Conservation (phyloP, 1,140 invertebrate species). For the Achroia grisella region DNA sequence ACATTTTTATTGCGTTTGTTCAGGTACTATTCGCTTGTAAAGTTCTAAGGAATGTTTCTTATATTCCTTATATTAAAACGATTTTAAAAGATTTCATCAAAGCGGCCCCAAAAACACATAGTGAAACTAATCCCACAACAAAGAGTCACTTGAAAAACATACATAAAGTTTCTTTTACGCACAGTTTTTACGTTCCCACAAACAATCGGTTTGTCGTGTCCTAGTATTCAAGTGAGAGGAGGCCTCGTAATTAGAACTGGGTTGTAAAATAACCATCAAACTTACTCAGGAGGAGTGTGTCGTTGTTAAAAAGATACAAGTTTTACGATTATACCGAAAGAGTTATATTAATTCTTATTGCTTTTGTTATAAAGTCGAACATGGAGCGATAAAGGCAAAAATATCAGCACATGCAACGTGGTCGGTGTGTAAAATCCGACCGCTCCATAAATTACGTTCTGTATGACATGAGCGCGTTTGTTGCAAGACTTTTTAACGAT, state of each 20-base stretch:
- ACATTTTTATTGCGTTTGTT: too few relatives aligned
- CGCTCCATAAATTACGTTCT: conserved; percentile 44
- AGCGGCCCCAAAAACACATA: conserved; percentile 13
- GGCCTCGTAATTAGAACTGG: conserved; percentile 59
- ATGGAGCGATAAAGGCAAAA: neutral
- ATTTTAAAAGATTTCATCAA: neutral
- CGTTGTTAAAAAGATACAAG: conserved; percentile 25
- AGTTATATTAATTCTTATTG: too few relatives aligned
- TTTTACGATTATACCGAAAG: neutral
- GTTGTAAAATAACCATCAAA: conserved; percentile 68
- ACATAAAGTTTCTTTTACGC: conserved; percentile 57
- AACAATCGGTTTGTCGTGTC: conserved; percentile 43
- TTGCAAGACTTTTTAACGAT: conserved; percentile 50
- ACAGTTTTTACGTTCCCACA: conserved; percentile 41
- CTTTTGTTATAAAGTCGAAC: too few relatives aligned
- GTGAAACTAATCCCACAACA: conserved; percentile 50
- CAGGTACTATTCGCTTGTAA: too few relatives aligned
- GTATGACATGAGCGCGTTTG: conserved; percentile 52
- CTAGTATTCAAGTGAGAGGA: conserved; percentile 51
- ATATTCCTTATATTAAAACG: too few relatives aligned
- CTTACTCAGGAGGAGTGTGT: conserved; percentile 46
- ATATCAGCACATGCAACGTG: neutral
- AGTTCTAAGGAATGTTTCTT: too few relatives aligned
- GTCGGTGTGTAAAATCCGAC: conserved; percentile 32
- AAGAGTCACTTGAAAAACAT: conserved; percentile 49